phyloP scores from a whole-genome alignment of 2,888 invertebrate species.

The Ormyrus nitidulus region DNA sequence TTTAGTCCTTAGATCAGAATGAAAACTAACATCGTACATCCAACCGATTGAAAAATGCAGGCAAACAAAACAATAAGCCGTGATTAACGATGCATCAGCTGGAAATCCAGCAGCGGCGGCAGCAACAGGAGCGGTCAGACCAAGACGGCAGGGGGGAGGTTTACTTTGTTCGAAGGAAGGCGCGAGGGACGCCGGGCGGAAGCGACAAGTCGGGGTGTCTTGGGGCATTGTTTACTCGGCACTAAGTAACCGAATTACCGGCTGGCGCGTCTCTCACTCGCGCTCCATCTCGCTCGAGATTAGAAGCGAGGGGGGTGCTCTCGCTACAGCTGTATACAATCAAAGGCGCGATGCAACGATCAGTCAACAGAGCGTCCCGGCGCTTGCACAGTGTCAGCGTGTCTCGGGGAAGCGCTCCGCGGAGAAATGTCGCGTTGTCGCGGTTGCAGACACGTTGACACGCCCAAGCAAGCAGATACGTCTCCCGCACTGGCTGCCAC shows the following conservation, averaged over 20 bases:
- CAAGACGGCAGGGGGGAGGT: background rate
- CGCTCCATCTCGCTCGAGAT: conserved; percentile 4
- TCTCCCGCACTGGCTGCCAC: too few relatives aligned
- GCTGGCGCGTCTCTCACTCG: background rate
- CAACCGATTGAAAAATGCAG: too few relatives aligned
- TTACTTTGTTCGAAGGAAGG: background rate
- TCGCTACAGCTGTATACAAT: background rate
- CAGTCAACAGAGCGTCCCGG: conserved; percentile 18
- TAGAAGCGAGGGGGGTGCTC: background rate
- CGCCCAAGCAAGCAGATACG: background rate
- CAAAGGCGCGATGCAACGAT: conserved; percentile 28
- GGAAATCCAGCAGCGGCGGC: too few relatives aligned
- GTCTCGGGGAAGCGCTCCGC: conserved; percentile 9
- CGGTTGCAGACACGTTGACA: background rate
- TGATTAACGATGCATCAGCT: too few relatives aligned
- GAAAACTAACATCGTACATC: too few relatives aligned
- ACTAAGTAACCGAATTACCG: conserved; percentile 52
- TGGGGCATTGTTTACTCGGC: conserved; percentile 29
- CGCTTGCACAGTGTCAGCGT: background rate
- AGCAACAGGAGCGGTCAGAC: background rate
- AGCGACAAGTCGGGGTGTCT: conserved; percentile 7
- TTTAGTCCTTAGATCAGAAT: too few relatives aligned
- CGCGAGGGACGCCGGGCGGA: background rate
- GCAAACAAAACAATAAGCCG: too few relatives aligned
- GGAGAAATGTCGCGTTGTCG: background rate